Evolutionary conservation across 2,888 invertebrate species (phyloP).

Genomic region (Bellardia bayeri): DNA sequence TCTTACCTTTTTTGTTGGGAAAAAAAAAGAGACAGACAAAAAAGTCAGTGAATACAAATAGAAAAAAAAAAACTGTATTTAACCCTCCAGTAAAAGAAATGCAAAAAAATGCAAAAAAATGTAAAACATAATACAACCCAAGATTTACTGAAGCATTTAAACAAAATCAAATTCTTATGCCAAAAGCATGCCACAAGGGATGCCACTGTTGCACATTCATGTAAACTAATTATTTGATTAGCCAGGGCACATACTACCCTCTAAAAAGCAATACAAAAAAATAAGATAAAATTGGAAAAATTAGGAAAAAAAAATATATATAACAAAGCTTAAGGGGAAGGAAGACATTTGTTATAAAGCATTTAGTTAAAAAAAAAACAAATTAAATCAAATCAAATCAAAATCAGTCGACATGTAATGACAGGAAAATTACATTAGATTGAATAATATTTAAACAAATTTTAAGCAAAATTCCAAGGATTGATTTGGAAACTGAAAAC

Average conservation of each 20-base stretch:
- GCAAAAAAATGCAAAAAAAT: slow-evolving; percentile 27
- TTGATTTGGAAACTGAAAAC: no score
- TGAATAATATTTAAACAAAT: not conserved
- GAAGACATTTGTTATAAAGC: slow-evolving; percentile 6
- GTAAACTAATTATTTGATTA: slow-evolving; percentile 79
- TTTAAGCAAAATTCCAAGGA: not conserved
- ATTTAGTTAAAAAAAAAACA: slow-evolving; percentile 56
- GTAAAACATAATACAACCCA: slow-evolving; percentile 38
- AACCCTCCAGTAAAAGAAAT: slow-evolving; percentile 22
- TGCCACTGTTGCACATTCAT: slow-evolving; percentile 69
- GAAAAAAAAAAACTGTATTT: not conserved
- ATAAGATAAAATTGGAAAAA: slow-evolving; percentile 49
- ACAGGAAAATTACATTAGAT: slow-evolving; percentile 79
- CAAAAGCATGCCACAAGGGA: slow-evolving; percentile 67
- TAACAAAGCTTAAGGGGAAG: slow-evolving; percentile 40
- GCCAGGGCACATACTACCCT: slow-evolving; percentile 69
- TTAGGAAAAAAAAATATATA: slow-evolving; percentile 5
- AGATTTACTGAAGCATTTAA: slow-evolving; percentile 75
- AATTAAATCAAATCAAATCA: slow-evolving; percentile 81
- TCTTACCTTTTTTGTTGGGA: slow-evolving; percentile 51
- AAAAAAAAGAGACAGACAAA: slow-evolving; percentile 3
- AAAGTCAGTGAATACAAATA: not conserved
- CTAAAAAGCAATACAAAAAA: slow-evolving; percentile 30
- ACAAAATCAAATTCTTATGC: slow-evolving; percentile 75
- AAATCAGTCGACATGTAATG: slow-evolving; percentile 81